These are phyloP conservation scores for Sialia sialis DNA, from an alignment of 2,113 vertebrate species.

Conservation along the genomic window DNA sequence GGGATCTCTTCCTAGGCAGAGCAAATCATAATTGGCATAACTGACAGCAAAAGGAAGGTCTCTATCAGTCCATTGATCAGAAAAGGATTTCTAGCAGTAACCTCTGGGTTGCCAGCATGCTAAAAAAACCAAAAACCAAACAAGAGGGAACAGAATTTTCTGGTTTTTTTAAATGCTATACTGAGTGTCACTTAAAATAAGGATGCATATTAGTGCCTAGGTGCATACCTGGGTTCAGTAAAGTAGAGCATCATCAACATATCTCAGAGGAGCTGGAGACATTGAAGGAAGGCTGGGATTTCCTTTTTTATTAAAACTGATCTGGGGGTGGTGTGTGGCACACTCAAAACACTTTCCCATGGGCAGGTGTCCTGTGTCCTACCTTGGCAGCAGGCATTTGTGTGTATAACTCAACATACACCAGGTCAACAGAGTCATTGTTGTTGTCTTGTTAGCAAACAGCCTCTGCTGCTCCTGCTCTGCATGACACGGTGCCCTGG, in stretches of 20 bases:
- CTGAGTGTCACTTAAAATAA: background rate
- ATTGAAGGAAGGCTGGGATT: background rate
- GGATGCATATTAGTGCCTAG: background rate
- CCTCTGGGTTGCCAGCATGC: background rate
- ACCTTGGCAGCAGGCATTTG: background rate
- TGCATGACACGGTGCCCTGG: rapidly evolving
- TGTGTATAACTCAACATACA: background rate
- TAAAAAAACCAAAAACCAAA: background rate
- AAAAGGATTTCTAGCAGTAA: background rate
- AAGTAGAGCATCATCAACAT: background rate
- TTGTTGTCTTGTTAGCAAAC: background rate
- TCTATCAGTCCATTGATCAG: background rate
- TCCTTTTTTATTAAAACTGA: background rate
- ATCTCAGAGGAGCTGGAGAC: background rate
- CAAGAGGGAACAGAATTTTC: background rate
- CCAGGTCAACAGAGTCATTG: background rate
- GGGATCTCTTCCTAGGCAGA: background rate
- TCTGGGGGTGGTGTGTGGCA: no score
- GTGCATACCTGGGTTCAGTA: background rate
- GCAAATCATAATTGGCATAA: background rate
- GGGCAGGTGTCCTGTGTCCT: background rate
- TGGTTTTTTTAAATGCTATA: background rate
- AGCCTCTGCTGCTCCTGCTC: background rate
- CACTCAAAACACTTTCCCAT: background rate
- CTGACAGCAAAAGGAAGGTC: background rate